Conservation (phyloP, 2,113 vertebrate species). For the Limnothrissa miodon region DNA sequence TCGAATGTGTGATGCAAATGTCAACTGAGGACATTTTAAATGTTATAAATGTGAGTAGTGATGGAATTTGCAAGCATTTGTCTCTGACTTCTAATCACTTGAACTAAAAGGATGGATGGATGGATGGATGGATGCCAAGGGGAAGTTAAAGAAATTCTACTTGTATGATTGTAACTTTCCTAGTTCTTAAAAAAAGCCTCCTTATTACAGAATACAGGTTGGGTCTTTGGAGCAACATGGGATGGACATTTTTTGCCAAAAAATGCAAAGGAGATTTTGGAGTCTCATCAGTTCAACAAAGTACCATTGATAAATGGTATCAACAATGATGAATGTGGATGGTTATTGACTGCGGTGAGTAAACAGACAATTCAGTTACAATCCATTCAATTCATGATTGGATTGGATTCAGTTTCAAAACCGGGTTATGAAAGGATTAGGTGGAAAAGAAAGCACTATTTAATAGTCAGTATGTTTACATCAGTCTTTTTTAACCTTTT, state of each 20-base stretch:
- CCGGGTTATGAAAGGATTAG: too few relatives aligned
- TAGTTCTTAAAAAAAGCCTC: not conserved
- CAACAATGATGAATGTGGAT: conserved; percentile 48
- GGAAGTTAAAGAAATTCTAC: too few relatives aligned
- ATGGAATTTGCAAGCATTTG: not conserved
- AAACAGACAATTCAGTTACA: not conserved
- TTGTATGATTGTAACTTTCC: too few relatives aligned
- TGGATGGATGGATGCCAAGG: too few relatives aligned
- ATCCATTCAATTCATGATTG: too few relatives aligned
- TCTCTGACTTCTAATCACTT: too few relatives aligned
- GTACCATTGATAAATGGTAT: conserved; percentile 54
- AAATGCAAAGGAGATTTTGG: conserved; percentile 32
- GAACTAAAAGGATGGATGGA: too few relatives aligned
- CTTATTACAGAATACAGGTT: not conserved
- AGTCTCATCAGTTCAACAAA: conserved; percentile 39
- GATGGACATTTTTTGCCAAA: conserved; percentile 50
- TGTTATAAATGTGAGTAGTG: conserved; percentile 29
- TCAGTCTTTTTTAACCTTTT: too few relatives aligned
- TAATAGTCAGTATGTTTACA: too few relatives aligned
- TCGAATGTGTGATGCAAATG: conserved; percentile 62
- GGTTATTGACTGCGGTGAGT: conserved; percentile 42
- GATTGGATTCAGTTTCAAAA: too few relatives aligned
- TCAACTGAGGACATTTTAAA: conserved; percentile 44
- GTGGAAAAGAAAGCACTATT: too few relatives aligned
- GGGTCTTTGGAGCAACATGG: not conserved